Evolutionary conservation across 2,797 vertebrate genomes (phyloP).

Genomic region (Petrocephalus sullivani): DNA sequence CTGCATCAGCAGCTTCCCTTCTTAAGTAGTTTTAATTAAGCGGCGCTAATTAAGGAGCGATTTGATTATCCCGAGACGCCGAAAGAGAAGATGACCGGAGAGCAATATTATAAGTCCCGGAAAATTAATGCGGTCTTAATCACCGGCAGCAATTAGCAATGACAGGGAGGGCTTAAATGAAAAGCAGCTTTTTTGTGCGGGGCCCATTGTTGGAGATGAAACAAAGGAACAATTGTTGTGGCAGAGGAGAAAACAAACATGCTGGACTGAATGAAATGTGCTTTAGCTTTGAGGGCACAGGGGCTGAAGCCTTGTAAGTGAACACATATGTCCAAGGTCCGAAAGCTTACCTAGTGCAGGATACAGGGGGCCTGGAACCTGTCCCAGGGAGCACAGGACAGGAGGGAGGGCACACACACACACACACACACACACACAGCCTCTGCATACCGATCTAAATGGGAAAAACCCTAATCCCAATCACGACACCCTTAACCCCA

Average conservation of each 20-base stretch:
- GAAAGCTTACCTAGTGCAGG: background rate
- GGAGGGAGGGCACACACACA: background rate
- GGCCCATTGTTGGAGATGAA: background rate
- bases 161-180: background rate
- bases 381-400: background rate
- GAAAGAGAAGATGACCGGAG: background rate
- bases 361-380: background rate
- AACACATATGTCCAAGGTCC: background rate
- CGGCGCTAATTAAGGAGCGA: constrained; percentile 8
- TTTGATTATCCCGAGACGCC: constrained; percentile 19
- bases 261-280: background rate
- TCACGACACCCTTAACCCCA: too few species aligned
- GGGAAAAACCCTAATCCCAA: too few species aligned
- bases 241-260: background rate
- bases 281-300: background rate
- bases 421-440: background rate
- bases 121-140: constrained; percentile 4
- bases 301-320: background rate
- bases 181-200: background rate
- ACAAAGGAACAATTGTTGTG: background rate
- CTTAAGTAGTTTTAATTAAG: constrained; percentile 21
- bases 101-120: background rate
- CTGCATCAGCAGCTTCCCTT: background rate
- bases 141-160: constrained; percentile 13
- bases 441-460: too few species aligned